Evolutionary conservation across 2,888 invertebrate genomes (phyloP).

Genomic region (Protula sp.): DNA sequence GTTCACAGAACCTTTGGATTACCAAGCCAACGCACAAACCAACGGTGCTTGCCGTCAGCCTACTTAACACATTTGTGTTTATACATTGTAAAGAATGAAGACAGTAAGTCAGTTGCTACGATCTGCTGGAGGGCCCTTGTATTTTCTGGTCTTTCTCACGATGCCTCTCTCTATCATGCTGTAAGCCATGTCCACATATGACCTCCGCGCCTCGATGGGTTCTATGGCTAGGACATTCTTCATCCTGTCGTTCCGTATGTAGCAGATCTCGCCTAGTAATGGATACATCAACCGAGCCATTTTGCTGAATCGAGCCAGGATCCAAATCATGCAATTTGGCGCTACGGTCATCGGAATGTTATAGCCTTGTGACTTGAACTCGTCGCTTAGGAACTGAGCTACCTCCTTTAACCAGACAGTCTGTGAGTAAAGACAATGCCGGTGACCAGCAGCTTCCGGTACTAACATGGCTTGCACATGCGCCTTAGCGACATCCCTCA

Average conservation of each 20-base stretch:
- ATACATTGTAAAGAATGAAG: too few species aligned
- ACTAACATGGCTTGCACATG: conserved; percentile 18
- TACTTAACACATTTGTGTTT: too few species aligned
- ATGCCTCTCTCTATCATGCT: conserved; percentile 57
- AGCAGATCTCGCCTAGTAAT: conserved; percentile 44
- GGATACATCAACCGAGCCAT: conserved; percentile 53
- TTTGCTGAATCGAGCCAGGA: conserved; percentile 54
- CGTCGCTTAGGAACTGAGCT: conserved; percentile 47
- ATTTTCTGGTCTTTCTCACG: conserved; percentile 49
- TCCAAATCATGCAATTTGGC: conserved; percentile 51
- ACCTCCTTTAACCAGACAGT: conserved; percentile 42
- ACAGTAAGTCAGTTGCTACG: too few species aligned
- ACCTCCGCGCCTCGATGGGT: conserved; percentile 52
- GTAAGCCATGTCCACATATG: conserved; percentile 57
- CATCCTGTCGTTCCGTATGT: conserved; percentile 52
- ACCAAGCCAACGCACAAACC: too few species aligned
- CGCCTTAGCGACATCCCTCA: conserved; percentile 56
- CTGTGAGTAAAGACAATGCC: neutral
- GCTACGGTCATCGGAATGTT: conserved; percentile 51
- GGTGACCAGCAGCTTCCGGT: conserved; percentile 31
- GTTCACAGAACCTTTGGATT: too few species aligned
- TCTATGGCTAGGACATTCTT: conserved; percentile 54
- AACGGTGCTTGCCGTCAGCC: too few species aligned
- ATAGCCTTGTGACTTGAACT: conserved; percentile 52
- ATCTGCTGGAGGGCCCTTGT: conserved; percentile 13